Percentiles rank a stretch among this genome's conserved stretches.
Evolutionary conservation across 2,888 invertebrate species (phyloP).

Genomic region (Troides helena): DNA sequence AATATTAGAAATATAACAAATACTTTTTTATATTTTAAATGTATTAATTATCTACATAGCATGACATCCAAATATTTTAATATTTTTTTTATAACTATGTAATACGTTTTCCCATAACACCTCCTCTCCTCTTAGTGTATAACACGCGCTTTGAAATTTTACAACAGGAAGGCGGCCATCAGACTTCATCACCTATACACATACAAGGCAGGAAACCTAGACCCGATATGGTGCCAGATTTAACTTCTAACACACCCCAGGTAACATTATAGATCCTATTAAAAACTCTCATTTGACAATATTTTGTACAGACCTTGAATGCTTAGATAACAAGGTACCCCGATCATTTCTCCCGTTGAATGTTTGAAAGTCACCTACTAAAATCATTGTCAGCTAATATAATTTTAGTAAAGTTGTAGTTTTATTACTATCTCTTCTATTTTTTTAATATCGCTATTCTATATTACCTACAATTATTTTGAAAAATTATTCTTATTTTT

Average conservation of each 20-base stretch:
- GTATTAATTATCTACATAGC: background rate
- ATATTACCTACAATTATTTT: too few relatives aligned
- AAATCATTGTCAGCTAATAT: too few relatives aligned
- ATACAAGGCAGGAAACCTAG: conserved; percentile 52
- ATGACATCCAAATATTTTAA: background rate
- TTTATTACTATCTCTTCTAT: too few relatives aligned
- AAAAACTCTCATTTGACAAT: background rate
- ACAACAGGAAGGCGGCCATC: conserved; percentile 48
- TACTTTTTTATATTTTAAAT: too few relatives aligned
- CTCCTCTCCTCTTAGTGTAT: conserved; percentile 18
- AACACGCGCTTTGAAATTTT: conserved; percentile 32
- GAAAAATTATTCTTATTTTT: too few relatives aligned
- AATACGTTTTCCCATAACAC: background rate
- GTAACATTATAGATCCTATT: conserved; percentile 40
- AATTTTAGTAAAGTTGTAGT: too few relatives aligned
- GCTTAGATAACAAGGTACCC: background rate
- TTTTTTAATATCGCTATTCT: too few relatives aligned
- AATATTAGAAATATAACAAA: too few relatives aligned
- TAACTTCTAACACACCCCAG: conserved; percentile 74
- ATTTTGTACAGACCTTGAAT: background rate
- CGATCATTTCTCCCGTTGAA: too few relatives aligned
- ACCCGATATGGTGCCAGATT: conserved; percentile 84
- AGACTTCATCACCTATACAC: conserved; percentile 62
- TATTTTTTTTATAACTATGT: background rate
- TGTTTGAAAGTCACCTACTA: too few relatives aligned